Percentiles rank a stretch among this genome's conserved stretches.
Conservation (phyloP, 2,113 vertebrate species). For the Corythaeola cristata region DNA sequence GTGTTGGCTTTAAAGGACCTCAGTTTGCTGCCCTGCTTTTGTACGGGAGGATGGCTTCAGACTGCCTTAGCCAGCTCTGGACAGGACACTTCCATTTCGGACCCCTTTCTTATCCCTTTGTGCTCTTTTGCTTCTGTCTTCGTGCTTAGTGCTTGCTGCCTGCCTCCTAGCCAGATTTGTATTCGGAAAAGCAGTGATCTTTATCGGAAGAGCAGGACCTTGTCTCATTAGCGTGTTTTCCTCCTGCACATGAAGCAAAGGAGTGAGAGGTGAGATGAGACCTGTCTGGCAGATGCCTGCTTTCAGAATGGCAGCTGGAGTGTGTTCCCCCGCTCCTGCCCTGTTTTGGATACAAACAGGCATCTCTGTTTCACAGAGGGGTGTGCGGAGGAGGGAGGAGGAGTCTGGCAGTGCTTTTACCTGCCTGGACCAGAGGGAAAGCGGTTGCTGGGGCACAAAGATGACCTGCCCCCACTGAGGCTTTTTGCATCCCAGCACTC, state of each 20-base stretch:
- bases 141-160: background rate
- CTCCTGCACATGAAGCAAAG: background rate
- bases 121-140: background rate
- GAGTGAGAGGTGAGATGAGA: background rate
- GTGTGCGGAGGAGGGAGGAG: background rate
- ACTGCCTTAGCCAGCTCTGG: background rate
- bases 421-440: background rate
- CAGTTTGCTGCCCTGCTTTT: background rate
- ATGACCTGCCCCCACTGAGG: background rate
- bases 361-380: background rate
- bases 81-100: background rate
- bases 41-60: background rate
- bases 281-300: background rate
- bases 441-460: background rate
- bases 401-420: background rate
- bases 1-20: background rate
- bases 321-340: background rate
- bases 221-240: background rate
- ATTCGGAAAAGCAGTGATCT: background rate
- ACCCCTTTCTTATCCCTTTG: background rate
- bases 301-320: background rate
- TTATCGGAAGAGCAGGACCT: background rate
- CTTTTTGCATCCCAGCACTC: background rate
- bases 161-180: fast-evolving
- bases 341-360: background rate